A percentile compares a stretch with the other conserved stretches of the same genome.
Conservation (phyloP, 2,888 invertebrate species). For the Dioctria linearis region DNA sequence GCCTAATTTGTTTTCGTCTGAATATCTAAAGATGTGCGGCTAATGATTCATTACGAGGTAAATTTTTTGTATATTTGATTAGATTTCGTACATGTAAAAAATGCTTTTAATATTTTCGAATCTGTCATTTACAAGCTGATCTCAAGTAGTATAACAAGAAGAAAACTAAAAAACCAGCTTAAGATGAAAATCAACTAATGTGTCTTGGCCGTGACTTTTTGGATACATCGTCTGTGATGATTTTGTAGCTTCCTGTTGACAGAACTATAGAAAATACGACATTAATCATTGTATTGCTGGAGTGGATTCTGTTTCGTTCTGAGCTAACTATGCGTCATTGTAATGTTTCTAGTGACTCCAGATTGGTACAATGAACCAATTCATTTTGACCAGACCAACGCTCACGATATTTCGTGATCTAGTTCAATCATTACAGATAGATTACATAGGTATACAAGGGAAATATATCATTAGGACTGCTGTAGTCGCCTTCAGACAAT, state of each 20-base stretch:
- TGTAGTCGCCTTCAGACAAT: not conserved
- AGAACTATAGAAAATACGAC: not conserved
- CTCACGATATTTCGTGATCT: conserved; percentile 22
- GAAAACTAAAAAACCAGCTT: not conserved
- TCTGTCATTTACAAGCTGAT: not conserved
- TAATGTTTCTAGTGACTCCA: not conserved
- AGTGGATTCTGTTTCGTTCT: not conserved
- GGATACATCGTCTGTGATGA: not conserved
- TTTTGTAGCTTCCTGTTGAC: not conserved
- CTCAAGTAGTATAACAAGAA: no score
- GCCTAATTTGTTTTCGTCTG: not conserved
- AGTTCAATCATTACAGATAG: not conserved
- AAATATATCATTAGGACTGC: not conserved
- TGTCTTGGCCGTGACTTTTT: no score
- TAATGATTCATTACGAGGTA: conserved; percentile 3
- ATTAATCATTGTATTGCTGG: not conserved
- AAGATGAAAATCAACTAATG: no score
- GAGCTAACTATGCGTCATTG: no score
- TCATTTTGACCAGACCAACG: not conserved
- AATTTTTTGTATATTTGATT: not conserved
- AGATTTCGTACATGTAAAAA: not conserved
- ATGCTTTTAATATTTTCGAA: not conserved
- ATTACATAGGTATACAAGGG: not conserved
- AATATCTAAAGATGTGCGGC: not conserved
- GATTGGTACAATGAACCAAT: not conserved